These are phyloP conservation scores for Furnarius figulus DNA, from an alignment of 2,113 vertebrate species.

Conservation along the genomic window DNA sequence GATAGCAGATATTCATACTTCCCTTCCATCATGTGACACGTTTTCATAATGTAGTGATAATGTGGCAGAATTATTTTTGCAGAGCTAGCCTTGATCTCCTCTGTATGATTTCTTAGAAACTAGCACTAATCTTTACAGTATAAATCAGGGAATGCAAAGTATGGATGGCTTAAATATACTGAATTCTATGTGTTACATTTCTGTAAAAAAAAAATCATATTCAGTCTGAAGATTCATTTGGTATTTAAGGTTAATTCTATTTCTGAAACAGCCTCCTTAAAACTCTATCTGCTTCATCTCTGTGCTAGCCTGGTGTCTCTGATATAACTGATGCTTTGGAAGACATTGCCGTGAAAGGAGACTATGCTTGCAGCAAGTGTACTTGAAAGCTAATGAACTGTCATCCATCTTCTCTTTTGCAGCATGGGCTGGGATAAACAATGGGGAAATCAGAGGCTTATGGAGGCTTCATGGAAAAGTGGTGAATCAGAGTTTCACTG, in stretches of 20 bases:
- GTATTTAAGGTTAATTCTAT: neutral
- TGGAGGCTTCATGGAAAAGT: neutral
- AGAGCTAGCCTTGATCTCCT: neutral
- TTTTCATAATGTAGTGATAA: neutral
- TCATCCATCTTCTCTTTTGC: neutral
- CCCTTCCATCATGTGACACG: neutral
- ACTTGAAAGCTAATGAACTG: neutral
- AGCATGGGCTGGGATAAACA: neutral
- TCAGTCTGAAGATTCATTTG: neutral
- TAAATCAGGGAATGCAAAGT: neutral
- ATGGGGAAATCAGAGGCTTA: neutral
- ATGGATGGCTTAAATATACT: neutral
- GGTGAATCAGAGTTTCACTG: neutral
- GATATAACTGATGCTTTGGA: neutral
- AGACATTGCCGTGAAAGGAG: conserved; percentile 6
- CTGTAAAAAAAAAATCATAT: neutral
- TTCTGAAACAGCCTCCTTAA: neutral
- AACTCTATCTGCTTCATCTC: conserved; percentile 6
- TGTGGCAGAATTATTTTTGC: neutral
- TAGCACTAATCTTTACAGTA: neutral
- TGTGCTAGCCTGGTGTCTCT: neutral
- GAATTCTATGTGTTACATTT: neutral
- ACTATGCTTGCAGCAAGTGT: neutral
- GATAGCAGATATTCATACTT: conserved; percentile 40
- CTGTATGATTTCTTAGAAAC: neutral